These are phyloP conservation scores for Tor tambroides DNA, from an alignment of 2,113 vertebrate species.

Conservation along the genomic window DNA sequence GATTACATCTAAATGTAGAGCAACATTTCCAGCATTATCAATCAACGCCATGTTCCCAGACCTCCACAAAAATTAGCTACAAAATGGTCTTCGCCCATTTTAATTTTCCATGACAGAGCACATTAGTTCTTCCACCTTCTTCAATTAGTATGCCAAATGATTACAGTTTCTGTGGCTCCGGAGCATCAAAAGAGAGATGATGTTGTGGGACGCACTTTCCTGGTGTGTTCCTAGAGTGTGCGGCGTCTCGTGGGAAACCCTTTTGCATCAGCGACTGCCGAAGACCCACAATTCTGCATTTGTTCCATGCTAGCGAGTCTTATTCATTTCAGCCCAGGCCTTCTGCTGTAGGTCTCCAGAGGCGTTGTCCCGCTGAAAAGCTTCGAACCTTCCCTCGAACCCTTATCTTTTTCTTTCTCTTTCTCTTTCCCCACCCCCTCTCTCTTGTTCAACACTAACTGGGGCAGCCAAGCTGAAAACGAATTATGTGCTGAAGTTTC, in stretches of 20 bases:
- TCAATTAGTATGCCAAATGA: constrained; percentile 71
- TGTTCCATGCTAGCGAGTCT: constrained; percentile 72
- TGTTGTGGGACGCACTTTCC: not conserved
- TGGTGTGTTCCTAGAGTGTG: not conserved
- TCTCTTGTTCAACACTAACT: constrained; percentile 62
- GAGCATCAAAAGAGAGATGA: constrained; percentile 1
- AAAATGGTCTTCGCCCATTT: constrained; percentile 69
- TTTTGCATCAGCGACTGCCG: constrained; percentile 63
- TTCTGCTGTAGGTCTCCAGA: constrained; percentile 62
- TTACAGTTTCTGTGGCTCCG: constrained; percentile 43
- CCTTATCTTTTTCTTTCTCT: constrained; percentile 43
- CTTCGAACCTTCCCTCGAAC: constrained; percentile 57
- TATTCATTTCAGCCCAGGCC: constrained; percentile 68
- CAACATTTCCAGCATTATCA: constrained; percentile 79
- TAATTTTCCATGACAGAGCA: constrained; percentile 72
- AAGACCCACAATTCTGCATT: constrained; percentile 69
- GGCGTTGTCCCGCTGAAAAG: constrained; percentile 65
- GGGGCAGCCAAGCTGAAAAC: constrained; percentile 69
- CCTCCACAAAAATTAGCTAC: constrained; percentile 66
- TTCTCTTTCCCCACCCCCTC: constrained; percentile 53
- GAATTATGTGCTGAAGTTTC: constrained; percentile 62
- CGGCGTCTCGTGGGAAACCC: constrained; percentile 21
- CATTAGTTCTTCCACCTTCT: constrained; percentile 69
- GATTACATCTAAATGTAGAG: constrained; percentile 83
- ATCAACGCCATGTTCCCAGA: constrained; percentile 68